Conservation (phyloP, 92 coral and sea anemone species). For the Epizoanthus fatuus region DNA sequence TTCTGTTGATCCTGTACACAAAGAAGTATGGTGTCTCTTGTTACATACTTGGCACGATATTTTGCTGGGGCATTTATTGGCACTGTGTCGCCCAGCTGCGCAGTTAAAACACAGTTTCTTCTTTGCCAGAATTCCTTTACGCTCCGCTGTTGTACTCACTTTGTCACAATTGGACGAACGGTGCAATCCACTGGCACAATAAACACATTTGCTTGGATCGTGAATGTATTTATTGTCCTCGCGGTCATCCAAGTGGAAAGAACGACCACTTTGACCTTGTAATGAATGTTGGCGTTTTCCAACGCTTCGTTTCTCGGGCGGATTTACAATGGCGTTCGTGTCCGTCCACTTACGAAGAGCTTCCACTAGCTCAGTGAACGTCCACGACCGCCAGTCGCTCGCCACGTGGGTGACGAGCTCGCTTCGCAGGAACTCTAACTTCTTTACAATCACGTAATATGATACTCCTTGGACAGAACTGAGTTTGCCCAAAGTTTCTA, state of each 20-base stretch:
- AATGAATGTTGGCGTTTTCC: slow-evolving; percentile 6
- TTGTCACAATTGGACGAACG: slow-evolving; percentile 18
- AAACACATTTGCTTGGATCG: slow-evolving; percentile 36
- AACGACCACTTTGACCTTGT: background rate
- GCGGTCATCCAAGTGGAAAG: slow-evolving; percentile 24
- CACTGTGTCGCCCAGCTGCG: slow-evolving; percentile 51
- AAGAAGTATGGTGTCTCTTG: slow-evolving; percentile 58
- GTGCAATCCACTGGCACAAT: slow-evolving; percentile 39
- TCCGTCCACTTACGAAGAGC: slow-evolving; percentile 54
- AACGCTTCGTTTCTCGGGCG: background rate
- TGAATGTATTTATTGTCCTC: background rate
- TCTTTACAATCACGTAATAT: slow-evolving; percentile 44
- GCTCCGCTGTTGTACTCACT: slow-evolving; percentile 7
- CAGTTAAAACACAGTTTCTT: slow-evolving; percentile 62
- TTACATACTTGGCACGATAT: slow-evolving; percentile 52
- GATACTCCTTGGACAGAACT: slow-evolving; percentile 52
- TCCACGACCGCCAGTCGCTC: slow-evolving; percentile 52
- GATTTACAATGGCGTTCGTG: slow-evolving; percentile 28
- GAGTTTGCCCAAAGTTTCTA: slow-evolving; percentile 53
- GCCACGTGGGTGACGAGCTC: slow-evolving; percentile 57
- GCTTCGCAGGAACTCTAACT: slow-evolving; percentile 44
- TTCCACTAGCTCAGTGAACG: slow-evolving; percentile 44
- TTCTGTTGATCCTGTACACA: slow-evolving; percentile 25
- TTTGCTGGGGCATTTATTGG: slow-evolving; percentile 49
- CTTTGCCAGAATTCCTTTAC: slow-evolving; percentile 20